Evolutionary conservation across 1,140 invertebrate species (phyloP).

Genomic region (Drosophila sulfurigaster): DNA sequence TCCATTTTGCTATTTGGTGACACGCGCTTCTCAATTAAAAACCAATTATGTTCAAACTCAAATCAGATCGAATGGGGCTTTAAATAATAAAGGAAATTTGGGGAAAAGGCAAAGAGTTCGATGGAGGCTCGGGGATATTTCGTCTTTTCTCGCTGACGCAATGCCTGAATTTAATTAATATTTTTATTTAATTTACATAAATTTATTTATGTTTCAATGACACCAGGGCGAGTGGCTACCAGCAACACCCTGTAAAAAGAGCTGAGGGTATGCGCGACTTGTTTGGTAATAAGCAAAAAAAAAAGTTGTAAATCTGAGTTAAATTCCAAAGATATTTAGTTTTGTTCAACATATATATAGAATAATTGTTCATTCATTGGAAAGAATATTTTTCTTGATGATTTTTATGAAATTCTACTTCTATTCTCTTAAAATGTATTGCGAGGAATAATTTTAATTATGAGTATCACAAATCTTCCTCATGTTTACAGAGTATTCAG

Average conservation of each 20-base stretch:
- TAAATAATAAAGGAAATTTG: conserved; percentile 42
- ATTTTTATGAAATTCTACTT: too few species aligned
- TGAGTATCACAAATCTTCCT: too few species aligned
- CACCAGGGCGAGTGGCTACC: conserved; percentile 27
- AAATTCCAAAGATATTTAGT: too few species aligned
- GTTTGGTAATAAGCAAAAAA: not conserved
- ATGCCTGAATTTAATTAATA: conserved; percentile 73
- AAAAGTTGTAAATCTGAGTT: too few species aligned
- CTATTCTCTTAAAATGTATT: too few species aligned
- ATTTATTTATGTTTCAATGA: conserved; percentile 79
- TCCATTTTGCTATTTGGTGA: not conserved
- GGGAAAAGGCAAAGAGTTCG: not conserved
- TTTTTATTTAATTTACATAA: conserved; percentile 81
- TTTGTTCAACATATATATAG: too few species aligned
- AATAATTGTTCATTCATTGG: too few species aligned
- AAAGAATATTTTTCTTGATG: too few species aligned
- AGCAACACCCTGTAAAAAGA: conserved; percentile 1
- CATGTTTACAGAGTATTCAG: not conserved
- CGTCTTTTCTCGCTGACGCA: conserved; percentile 13
- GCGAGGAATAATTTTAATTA: too few species aligned
- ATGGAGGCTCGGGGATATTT: not conserved
- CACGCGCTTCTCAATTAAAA: conserved; percentile 70
- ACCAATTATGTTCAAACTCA: conserved; percentile 64
- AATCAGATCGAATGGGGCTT: conserved; percentile 55
- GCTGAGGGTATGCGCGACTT: not conserved